Conservation (phyloP, 53 echinoderm and acorn worm genomes). For the Holothuria scabra region DNA sequence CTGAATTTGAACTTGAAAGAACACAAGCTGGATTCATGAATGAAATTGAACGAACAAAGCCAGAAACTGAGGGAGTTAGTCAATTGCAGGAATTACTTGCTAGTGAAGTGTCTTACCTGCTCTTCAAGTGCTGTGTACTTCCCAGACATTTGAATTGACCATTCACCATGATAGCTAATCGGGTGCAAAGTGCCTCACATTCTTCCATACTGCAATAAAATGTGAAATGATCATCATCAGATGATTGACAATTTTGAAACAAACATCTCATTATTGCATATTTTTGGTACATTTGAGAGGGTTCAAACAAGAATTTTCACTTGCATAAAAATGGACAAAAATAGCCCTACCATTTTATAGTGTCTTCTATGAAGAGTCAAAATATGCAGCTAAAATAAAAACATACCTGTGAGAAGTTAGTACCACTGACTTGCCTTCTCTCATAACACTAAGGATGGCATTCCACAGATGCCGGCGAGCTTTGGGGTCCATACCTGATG, state of each 20-base stretch:
- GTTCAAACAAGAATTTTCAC: too few relatives aligned
- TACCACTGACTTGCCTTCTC: conserved; percentile 92
- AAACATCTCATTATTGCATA: too few relatives aligned
- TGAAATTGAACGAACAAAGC: too few relatives aligned
- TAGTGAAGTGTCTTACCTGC: conserved; percentile 80
- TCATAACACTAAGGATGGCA: conserved; percentile 84
- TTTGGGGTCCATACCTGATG: conserved; percentile 98
- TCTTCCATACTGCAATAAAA: conserved; percentile 87
- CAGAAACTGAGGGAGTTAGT: too few relatives aligned
- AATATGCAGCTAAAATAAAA: too few relatives aligned
- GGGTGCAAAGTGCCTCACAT: conserved; percentile 95
- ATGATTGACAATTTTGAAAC: neutral
- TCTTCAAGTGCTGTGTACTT: conserved; percentile 96
- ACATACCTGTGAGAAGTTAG: conserved; percentile 97
- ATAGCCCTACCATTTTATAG: too few relatives aligned
- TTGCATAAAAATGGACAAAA: neutral
- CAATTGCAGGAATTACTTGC: too few relatives aligned
- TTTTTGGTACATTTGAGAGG: too few relatives aligned
- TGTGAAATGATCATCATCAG: neutral
- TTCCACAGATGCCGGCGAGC: conserved; percentile 96
- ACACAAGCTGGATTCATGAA: too few relatives aligned
- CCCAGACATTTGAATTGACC: conserved; percentile 98
- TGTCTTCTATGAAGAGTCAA: too few relatives aligned
- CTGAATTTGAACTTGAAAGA: too few relatives aligned
- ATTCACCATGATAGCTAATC: conserved; percentile 98